Conservation (phyloP, 1,140 invertebrate species). For the Sycobia sp. region DNA sequence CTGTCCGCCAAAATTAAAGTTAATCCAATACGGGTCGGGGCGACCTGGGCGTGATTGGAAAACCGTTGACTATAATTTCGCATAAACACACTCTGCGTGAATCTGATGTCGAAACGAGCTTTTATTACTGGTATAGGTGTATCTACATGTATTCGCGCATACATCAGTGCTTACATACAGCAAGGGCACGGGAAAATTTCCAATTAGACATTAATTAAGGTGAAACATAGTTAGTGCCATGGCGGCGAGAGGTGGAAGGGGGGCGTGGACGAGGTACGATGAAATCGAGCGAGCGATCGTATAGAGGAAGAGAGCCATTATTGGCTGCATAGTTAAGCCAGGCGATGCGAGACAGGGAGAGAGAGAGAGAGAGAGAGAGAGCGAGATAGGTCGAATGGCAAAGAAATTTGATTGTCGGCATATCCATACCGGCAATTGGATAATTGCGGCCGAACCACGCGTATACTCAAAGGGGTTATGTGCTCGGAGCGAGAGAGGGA, state of each 20-base stretch:
- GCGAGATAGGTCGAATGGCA: conserved; percentile 38
- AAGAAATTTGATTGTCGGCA: conserved; percentile 49
- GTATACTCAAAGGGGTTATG: conserved; percentile 42
- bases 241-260: too few species aligned
- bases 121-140: conserved; percentile 1
- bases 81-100: background rate
- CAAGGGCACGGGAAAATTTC: conserved; percentile 34
- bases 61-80: background rate
- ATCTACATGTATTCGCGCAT: background rate
- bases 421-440: conserved; percentile 46
- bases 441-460: conserved; percentile 44
- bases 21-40: conserved; percentile 1
- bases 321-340: conserved; percentile 27
- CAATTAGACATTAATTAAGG: conserved; percentile 50
- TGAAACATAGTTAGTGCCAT: conserved; percentile 39
- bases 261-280: too few species aligned
- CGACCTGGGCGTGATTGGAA: background rate
- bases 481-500: conserved; percentile 39
- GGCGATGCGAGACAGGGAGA: background rate
- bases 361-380: too few species aligned
- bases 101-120: background rate
- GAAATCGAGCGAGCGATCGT: too few species aligned
- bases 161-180: too few species aligned
- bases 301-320: background rate
- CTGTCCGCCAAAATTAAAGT: conserved; percentile 2